These are phyloP conservation scores for Drosophila orena DNA, from an alignment of 1,140 invertebrate genomes.

Conservation along the genomic window DNA sequence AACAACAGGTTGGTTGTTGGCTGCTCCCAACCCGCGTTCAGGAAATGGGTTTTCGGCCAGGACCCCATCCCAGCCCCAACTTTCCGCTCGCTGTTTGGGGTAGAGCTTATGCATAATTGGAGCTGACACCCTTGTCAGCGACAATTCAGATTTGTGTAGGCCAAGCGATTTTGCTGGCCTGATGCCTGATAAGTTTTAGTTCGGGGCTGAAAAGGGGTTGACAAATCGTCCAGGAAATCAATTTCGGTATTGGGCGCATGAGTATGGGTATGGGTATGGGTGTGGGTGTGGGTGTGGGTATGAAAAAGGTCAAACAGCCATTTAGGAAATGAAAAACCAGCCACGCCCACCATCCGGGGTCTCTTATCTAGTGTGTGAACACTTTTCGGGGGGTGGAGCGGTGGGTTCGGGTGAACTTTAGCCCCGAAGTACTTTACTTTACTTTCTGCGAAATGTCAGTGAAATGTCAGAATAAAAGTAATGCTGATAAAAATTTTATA, in stretches of 20 bases:
- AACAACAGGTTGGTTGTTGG: slow-evolving; percentile 61
- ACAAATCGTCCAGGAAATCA: slow-evolving; percentile 81
- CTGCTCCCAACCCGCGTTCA: slow-evolving; percentile 25
- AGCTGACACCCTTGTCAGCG: slow-evolving; percentile 74
- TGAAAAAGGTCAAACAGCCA: slow-evolving; percentile 74
- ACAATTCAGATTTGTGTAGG: slow-evolving; percentile 61
- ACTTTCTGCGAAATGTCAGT: slow-evolving; percentile 76
- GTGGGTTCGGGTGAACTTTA: slow-evolving; percentile 24
- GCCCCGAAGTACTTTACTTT: slow-evolving; percentile 49
- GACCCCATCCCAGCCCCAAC: not conserved
- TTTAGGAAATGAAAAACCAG: slow-evolving; percentile 70
- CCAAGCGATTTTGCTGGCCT: slow-evolving; percentile 63
- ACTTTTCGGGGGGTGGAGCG: slow-evolving; percentile 9
- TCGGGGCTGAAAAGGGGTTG: slow-evolving; percentile 64
- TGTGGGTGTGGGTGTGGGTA: no score
- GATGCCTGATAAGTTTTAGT: slow-evolving; percentile 71
- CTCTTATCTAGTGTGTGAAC: slow-evolving; percentile 58
- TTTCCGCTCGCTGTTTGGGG: not conserved
- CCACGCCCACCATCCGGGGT: slow-evolving; percentile 45
- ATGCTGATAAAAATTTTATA: slow-evolving; percentile 84
- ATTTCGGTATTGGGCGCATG: slow-evolving; percentile 40
- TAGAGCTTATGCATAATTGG: slow-evolving; percentile 69
- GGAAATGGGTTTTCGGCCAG: slow-evolving; percentile 40
- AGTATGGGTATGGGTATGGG: no score
- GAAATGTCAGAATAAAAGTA: slow-evolving; percentile 83